Conservation (phyloP, 1,140 invertebrate species). For the Cotesia typhae region DNA sequence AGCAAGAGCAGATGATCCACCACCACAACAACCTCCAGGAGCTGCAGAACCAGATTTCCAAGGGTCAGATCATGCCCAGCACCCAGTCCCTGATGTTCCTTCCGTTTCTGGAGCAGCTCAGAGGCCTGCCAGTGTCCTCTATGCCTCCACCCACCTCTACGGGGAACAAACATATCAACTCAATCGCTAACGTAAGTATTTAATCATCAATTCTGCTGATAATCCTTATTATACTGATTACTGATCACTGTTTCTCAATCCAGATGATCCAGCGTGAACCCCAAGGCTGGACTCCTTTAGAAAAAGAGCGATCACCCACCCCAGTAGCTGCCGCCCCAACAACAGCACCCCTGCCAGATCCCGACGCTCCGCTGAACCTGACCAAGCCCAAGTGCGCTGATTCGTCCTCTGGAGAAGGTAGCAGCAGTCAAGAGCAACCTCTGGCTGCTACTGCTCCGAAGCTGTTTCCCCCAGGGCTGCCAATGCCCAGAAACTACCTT, state of each 20-base stretch:
- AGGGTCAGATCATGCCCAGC: slow-evolving; percentile 58
- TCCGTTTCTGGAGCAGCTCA: slow-evolving; percentile 70
- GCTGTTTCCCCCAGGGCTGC: slow-evolving; percentile 66
- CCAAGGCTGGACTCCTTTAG: slow-evolving; percentile 56
- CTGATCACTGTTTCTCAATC: slow-evolving; percentile 7
- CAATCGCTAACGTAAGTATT: slow-evolving; percentile 60
- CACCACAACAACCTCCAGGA: slow-evolving; percentile 67
- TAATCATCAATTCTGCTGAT: neutral
- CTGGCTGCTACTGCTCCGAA: slow-evolving; percentile 70
- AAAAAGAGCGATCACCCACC: slow-evolving; percentile 63
- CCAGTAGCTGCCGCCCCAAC: slow-evolving; percentile 61
- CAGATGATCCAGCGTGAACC: slow-evolving; percentile 62
- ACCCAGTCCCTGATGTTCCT: slow-evolving; percentile 70
- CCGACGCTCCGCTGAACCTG: slow-evolving; percentile 87
- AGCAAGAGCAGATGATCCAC: slow-evolving; percentile 66
- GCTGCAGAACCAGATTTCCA: slow-evolving; percentile 67
- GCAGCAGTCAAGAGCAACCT: slow-evolving; percentile 67
- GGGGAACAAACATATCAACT: slow-evolving; percentile 65
- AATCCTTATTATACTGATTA: neutral
- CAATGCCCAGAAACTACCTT: slow-evolving; percentile 69
- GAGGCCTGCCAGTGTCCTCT: slow-evolving; percentile 57
- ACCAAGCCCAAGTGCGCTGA: slow-evolving; percentile 79
- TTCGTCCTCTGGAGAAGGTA: slow-evolving; percentile 54
- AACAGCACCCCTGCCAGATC: slow-evolving; percentile 66
- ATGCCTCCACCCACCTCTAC: slow-evolving; percentile 60